Evolutionary conservation across 2,797 vertebrate genomes (phyloP).

Genomic region (Alca torda): DNA sequence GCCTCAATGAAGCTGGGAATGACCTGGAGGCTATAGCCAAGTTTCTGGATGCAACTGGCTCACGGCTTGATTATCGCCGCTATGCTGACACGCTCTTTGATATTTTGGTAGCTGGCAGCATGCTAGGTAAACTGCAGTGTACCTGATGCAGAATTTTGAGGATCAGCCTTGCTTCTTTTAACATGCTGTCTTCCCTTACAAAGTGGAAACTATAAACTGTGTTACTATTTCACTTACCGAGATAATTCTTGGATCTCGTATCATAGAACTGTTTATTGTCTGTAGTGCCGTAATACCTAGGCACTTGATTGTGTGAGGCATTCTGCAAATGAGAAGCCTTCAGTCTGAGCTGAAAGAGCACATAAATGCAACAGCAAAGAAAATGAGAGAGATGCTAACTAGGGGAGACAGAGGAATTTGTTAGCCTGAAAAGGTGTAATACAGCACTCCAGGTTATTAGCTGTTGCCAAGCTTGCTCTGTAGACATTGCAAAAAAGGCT

Average conservation of each 20-base stretch:
- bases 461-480: not conserved
- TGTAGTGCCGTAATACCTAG: not conserved
- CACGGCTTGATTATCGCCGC: conserved; percentile 90
- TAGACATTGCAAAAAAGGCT: not conserved
- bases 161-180: not conserved
- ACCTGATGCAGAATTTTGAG: not conserved
- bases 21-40: conserved; percentile 92
- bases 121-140: conserved; percentile 83
- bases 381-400: not conserved
- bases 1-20: conserved; percentile 88
- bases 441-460: not conserved
- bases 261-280: not conserved
- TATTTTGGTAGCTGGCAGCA: conserved; percentile 92
- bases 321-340: not conserved
- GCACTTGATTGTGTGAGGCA: not conserved
- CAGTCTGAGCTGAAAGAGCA: not conserved
- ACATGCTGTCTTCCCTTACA: not conserved
- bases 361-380: not conserved
- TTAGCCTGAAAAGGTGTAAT: not conserved
- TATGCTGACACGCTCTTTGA: conserved; percentile 95
- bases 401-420: not conserved
- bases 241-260: not conserved
- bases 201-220: not conserved
- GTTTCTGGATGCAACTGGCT: conserved; percentile 89
- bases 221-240: not conserved